These are phyloP conservation scores for Corvus hawaiiensis DNA, from an alignment of 2,113 vertebrate genomes.

Conservation along the genomic window DNA sequence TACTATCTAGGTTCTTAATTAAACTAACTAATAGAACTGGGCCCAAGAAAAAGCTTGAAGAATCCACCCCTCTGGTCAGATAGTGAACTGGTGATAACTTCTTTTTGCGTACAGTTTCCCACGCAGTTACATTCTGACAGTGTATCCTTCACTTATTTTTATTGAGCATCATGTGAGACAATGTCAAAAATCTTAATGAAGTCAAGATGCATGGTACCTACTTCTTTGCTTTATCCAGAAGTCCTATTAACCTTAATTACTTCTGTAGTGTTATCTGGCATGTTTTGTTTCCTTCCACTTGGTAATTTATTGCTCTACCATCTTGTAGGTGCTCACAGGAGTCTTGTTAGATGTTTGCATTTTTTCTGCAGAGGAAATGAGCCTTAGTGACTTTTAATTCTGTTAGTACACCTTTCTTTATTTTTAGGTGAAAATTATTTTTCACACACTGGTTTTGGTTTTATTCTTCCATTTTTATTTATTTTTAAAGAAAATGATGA, in stretches of 20 bases:
- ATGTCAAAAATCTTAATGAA: not conserved
- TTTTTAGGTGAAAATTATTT: not conserved
- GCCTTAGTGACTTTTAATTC: not conserved
- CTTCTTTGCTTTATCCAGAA: not conserved
- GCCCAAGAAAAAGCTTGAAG: not conserved
- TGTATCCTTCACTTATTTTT: not conserved
- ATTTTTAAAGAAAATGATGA: not conserved
- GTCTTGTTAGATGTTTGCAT: not conserved
- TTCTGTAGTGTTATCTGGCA: not conserved
- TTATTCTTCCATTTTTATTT: accelerated
- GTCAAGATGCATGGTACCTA: not conserved
- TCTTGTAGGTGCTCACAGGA: not conserved
- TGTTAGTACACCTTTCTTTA: not conserved
- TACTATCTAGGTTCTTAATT: not conserved
- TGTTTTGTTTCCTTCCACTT: not conserved
- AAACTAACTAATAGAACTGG: not conserved
- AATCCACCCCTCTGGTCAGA: not conserved
- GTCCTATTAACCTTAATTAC: not conserved
- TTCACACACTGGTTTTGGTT: not conserved
- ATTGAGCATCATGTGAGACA: not conserved
- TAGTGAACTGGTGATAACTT: not conserved
- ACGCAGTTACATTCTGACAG: not conserved
- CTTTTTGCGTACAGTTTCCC: not conserved
- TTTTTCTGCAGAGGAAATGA: not conserved
- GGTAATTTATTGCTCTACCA: not conserved